phyloP scores from a whole-genome alignment of 37 sponge, comb jelly and placozoan species.

The Haliclona indistincta region DNA sequence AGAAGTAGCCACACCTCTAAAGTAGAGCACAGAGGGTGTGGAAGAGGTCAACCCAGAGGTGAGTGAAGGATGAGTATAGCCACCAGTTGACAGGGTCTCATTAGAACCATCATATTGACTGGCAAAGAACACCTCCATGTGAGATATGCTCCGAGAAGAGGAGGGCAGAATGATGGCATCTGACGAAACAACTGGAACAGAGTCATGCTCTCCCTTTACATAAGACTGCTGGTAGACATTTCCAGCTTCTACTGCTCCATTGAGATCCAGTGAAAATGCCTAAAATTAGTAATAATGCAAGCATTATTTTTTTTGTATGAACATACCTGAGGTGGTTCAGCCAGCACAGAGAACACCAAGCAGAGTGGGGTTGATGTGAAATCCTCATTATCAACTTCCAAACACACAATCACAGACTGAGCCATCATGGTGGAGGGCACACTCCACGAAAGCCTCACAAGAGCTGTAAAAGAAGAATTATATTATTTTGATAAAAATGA shows the following conservation, averaged over 20 bases:
- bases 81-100: conserved; percentile 26
- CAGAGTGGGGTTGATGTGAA: not conserved
- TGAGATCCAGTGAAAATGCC: conserved; percentile 16
- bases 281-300: not conserved
- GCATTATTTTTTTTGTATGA: not conserved
- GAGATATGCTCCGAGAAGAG: conserved; percentile 32
- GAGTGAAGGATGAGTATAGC: conserved; percentile 35
- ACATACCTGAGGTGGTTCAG: not conserved
- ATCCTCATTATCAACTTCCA: not conserved
- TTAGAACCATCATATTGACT: conserved; percentile 27
- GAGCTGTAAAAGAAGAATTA: not conserved
- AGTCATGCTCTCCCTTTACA: conserved; percentile 36
- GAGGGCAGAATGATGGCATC: conserved; percentile 17
- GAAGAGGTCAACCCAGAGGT: not conserved
- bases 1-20: conserved; percentile 44
- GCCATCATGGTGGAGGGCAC: not conserved
- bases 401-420: conserved; percentile 26
- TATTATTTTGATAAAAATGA: conserved; percentile 1
- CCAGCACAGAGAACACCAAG: not conserved
- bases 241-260: conserved; percentile 25
- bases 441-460: not conserved
- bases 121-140: conserved; percentile 47
- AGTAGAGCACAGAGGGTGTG: conserved; percentile 19
- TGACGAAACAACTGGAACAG: conserved; percentile 32
- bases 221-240: conserved; percentile 29